These are phyloP conservation scores for Tachycineta bicolor DNA, from an alignment of 2,113 vertebrate species.

Conservation along the genomic window DNA sequence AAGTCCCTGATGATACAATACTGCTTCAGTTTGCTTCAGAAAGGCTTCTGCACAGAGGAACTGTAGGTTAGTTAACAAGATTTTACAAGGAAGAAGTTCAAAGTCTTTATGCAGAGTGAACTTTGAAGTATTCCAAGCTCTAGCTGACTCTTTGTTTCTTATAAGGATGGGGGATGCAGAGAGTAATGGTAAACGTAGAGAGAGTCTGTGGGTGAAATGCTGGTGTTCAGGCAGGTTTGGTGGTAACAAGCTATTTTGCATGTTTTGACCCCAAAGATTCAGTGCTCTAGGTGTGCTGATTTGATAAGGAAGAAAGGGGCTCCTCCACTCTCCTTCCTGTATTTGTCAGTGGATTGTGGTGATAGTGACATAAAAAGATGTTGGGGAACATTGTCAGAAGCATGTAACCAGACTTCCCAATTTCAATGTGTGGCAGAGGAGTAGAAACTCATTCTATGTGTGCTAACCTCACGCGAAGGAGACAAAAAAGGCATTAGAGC, in stretches of 20 bases:
- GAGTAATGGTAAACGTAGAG: fast-evolving
- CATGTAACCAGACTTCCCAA: fast-evolving
- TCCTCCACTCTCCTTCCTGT: neutral
- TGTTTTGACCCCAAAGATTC: neutral
- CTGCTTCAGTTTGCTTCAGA: neutral
- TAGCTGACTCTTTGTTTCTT: neutral
- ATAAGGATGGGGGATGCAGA: neutral
- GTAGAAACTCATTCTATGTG: neutral
- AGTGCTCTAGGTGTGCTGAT: neutral
- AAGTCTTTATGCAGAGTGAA: neutral
- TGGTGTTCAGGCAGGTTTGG: neutral
- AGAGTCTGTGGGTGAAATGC: neutral
- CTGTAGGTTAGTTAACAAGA: fast-evolving
- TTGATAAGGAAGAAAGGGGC: neutral
- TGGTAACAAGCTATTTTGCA: neutral
- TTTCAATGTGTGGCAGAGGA: neutral
- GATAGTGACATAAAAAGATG: neutral
- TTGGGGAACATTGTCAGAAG: neutral
- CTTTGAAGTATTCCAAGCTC: neutral
- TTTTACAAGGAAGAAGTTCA: neutral
- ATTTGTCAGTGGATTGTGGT: neutral
- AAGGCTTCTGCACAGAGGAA: neutral
- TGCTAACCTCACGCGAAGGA: neutral
- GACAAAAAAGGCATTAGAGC: neutral
- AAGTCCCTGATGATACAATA: neutral